phyloP scores from a whole-genome alignment of 2,113 vertebrate species.

The Eulemur rufifrons region DNA sequence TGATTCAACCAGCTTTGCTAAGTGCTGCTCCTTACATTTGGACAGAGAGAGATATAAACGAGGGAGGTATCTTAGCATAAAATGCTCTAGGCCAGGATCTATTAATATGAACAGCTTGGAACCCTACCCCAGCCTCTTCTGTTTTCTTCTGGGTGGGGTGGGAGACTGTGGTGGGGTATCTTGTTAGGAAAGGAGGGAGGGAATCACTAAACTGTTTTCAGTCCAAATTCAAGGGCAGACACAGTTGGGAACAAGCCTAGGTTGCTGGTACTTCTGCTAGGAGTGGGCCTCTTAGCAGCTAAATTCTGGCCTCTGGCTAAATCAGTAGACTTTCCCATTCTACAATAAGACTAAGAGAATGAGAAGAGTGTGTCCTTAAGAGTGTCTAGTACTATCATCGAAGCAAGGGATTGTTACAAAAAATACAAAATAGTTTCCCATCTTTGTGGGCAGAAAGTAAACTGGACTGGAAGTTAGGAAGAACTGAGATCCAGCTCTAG shows the following conservation, averaged over 20 bases:
- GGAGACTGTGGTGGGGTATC: neutral
- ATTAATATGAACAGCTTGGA: neutral
- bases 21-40: neutral
- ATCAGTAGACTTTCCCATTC: neutral
- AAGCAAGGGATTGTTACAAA: neutral
- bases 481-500: neutral
- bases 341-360: neutral
- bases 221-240: neutral
- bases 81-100: neutral
- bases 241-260: neutral
- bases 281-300: neutral
- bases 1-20: neutral
- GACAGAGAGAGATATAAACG: neutral
- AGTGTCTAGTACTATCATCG: neutral
- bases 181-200: neutral
- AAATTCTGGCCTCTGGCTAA: neutral
- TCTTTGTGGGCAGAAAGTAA: neutral
- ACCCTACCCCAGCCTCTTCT: neutral
- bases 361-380: neutral
- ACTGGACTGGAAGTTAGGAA: neutral
- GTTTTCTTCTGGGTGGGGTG: neutral
- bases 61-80: neutral
- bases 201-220: neutral
- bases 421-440: neutral
- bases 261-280: neutral